Base-by-base conservation (phyloP, 2,797 vertebrate genomes). In the Anas capensis region DNA sequence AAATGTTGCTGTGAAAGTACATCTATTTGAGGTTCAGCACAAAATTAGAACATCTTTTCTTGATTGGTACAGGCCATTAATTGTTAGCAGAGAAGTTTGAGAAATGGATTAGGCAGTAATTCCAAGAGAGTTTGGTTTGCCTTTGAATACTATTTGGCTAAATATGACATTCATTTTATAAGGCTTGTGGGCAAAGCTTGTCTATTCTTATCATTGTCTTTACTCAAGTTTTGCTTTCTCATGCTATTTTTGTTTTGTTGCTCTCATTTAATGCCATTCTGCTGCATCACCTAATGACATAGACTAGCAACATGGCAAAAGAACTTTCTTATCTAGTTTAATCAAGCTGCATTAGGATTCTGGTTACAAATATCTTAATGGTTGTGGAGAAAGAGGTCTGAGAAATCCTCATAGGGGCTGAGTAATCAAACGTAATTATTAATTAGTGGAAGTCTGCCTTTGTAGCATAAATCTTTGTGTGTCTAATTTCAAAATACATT, bases 161-260 rank as follows among this genome's bases (percentile, higher is more conserved):
- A 92, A 87, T 5, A 27, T 54, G 29, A 73, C 49, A 56, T 26
- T 64, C 33, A 53, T 71, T 72, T 81, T 93, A 71, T 94, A 71
- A 70, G 49, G 36, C 33, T 92, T 66, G 4, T 86, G 62, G 27
- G 12, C 56, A 90, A 78, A 82, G 15, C 34, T 84, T 91, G 54
- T 83, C 54, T 95, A 48, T 46, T 90, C 71, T 81, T 66, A 36
- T 77, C 72, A 65, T 26, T 36, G 23, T 89, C 46, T 71, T 86
- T 79, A 62, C 38, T 71, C 68, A 86, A 65, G 8, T 1, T 72
- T 83, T 75, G 54, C 24, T 84, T 69, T 73, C 72, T 88, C 14
- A 10, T 77, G 58, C 56, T 95, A 70, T 88, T 95, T 96, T 88
- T 87, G 18, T 72, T 81, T 83, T 48, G 86, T 95, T 78, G 21